Evolutionary conservation across 2,888 invertebrate species (phyloP).

Genomic region (Sminthurinus aureus): DNA sequence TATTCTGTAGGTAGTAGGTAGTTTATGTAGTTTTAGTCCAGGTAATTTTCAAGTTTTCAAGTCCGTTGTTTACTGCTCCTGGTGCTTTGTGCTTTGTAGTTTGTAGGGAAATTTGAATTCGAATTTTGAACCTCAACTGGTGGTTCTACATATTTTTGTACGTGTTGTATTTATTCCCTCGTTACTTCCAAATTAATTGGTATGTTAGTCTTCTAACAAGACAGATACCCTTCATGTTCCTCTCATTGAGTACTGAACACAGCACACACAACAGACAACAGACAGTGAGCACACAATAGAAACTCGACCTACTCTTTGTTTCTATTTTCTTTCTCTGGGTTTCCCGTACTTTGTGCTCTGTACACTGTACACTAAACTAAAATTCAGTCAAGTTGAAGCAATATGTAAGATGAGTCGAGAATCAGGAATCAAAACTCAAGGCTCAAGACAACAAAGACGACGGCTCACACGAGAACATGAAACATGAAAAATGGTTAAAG

Average conservation of each 20-base stretch:
- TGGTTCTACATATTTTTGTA: slow-evolving; percentile 1
- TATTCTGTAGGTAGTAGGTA: too few relatives aligned
- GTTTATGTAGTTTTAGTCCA: not conserved
- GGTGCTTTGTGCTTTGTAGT: not conserved
- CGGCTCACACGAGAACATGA: not conserved
- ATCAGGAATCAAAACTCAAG: too few relatives aligned
- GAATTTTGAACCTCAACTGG: slow-evolving; percentile 31
- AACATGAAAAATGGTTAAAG: slow-evolving; percentile 34
- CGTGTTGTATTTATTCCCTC: slow-evolving; percentile 11
- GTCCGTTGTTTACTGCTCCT: not conserved
- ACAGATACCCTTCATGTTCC: slow-evolving; percentile 37
- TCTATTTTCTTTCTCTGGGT: too few relatives aligned
- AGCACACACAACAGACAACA: too few relatives aligned
- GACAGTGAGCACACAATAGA: too few relatives aligned
- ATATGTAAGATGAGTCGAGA: too few relatives aligned
- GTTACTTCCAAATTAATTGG: slow-evolving; percentile 45
- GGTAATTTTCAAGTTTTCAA: not conserved
- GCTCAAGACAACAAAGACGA: too few relatives aligned
- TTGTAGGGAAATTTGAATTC: slow-evolving; percentile 1
- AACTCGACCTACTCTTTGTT: not conserved
- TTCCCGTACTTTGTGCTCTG: not conserved
- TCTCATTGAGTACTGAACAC: slow-evolving; percentile 3
- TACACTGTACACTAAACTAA: not conserved
- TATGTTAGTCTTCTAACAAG: slow-evolving; percentile 44
- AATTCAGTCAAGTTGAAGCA: too few relatives aligned